phyloP scores from a whole-genome alignment of 2,888 invertebrate genomes.

The Antitype chi region DNA sequence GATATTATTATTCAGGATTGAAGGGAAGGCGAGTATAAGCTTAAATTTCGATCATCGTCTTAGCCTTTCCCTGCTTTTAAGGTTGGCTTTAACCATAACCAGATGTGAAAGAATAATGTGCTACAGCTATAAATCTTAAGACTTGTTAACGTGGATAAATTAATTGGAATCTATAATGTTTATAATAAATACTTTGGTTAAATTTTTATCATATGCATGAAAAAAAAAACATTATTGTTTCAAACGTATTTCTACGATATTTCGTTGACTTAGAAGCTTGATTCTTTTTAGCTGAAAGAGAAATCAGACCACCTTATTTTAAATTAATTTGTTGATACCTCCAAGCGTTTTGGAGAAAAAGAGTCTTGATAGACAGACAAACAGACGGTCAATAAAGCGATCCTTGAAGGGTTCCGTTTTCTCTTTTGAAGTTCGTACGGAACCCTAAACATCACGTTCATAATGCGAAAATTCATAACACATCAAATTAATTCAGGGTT shows the following conservation, averaged over 20 bases:
- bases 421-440: too few relatives aligned
- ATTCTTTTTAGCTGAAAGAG: too few relatives aligned
- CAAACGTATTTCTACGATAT: background rate
- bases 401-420: too few relatives aligned
- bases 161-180: background rate
- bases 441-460: background rate
- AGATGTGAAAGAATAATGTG: background rate
- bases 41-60: background rate
- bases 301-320: too few relatives aligned
- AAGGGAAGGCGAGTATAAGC: background rate
- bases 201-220: background rate
- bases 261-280: too few relatives aligned
- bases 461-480: background rate
- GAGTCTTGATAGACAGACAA: too few relatives aligned
- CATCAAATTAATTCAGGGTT: background rate
- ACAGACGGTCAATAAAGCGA: too few relatives aligned
- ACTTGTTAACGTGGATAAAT: background rate
- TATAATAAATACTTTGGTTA: background rate
- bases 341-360: too few relatives aligned
- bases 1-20: background rate
- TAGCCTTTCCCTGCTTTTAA: background rate
- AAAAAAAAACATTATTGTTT: background rate
- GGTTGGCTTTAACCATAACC: background rate
- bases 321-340: too few relatives aligned
- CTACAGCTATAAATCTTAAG: background rate